Evolutionary conservation across 2,113 vertebrate genomes (phyloP), one percentile per base, ranked within the genome.

Genomic region (Carassius auratus): DNA sequence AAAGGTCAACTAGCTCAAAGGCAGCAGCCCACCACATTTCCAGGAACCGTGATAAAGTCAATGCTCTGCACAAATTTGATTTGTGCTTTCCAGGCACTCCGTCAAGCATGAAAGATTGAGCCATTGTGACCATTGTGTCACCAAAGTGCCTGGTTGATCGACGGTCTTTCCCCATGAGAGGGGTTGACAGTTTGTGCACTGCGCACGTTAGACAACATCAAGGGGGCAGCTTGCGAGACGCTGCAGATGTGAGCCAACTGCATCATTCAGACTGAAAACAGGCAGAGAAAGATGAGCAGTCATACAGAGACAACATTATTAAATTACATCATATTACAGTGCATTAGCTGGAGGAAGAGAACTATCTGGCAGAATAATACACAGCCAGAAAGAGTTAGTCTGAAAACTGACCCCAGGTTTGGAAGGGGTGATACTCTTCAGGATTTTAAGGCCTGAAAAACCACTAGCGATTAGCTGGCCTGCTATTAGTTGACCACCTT

Each of bases 261-360:
- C 85, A 77, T 81, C 85, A 91, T 89, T 91, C 76, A 75, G 87
- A 90, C 79, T 86, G 90, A 90, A 92, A 92, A 92, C 71, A 89
- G 90, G 90, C 89, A 92, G 85, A 86, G 89, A 57, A 12, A 38
- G 38, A 7, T n/a, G 7, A 69, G 74, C 75, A 15, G 68, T 21
- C 68, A 4, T 26, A 1, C 45, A 59, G 74, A 75, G 89, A 92
- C 90, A 88, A 88, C 90, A 90, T 92, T 91, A 95, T 91, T 91
- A 91, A 84, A 86, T 90, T 93, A 89, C 91, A 76, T 55, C n/a
- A n/a, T 81, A 90, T 90, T 89, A 90, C 83, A 84, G 81, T 62
- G 86, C 86, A 84, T 89, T 86, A 66, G 89, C 84, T 84, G 85
- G 88, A 84, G 66, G 89, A 91, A 92, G 93, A 92, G 88, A 91